A percentile compares a stretch with the other conserved stretches of the same genome.
Conservation (phyloP, 2,797 vertebrate genomes). For the Chaetophractus vellerosus region DNA sequence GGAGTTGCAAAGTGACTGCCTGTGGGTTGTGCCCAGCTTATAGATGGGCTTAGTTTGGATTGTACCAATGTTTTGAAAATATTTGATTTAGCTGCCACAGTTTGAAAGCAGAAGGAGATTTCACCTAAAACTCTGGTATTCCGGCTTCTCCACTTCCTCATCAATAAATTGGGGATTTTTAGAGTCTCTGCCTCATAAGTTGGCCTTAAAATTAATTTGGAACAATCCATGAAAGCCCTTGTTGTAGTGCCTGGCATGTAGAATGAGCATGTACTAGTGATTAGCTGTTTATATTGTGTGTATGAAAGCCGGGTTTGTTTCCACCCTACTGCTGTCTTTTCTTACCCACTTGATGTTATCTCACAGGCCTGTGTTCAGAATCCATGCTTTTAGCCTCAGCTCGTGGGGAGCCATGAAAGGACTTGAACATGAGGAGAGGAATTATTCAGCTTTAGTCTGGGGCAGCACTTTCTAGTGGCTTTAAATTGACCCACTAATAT, state of each 20-base stretch:
- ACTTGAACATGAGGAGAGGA: background rate
- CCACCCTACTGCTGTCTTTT: background rate
- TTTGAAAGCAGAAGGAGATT: background rate
- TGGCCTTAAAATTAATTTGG: background rate
- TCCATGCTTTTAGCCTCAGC: background rate
- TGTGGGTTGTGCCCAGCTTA: background rate
- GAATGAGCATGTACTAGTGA: background rate
- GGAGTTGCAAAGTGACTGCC: background rate
- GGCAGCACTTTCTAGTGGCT: conserved; percentile 6
- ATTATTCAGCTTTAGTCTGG: background rate
- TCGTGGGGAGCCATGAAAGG: background rate
- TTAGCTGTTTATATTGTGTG: background rate
- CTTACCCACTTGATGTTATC: background rate
- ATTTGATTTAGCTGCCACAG: background rate
- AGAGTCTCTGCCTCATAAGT: background rate
- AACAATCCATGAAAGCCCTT: background rate
- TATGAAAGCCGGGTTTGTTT: background rate
- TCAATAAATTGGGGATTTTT: background rate
- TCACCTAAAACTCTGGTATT: background rate
- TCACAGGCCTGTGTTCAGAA: conserved; percentile 12
- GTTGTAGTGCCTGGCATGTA: background rate
- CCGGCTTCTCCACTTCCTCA: background rate
- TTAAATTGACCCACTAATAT: conserved; percentile 11
- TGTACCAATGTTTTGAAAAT: background rate
- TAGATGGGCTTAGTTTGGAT: background rate